Evolutionary conservation across 2,888 invertebrate species (phyloP).

Genomic region (Bibio marci): DNA sequence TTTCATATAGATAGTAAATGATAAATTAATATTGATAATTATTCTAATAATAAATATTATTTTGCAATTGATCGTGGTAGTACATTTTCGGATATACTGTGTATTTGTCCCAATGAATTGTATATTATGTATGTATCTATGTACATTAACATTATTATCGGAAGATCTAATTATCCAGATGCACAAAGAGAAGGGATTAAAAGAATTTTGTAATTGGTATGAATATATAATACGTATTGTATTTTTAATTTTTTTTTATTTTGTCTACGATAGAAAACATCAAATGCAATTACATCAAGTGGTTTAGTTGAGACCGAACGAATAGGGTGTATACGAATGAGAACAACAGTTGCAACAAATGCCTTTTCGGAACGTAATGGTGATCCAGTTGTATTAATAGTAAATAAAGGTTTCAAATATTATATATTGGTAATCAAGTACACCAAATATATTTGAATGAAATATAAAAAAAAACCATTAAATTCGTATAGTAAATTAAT

Average conservation of each 20-base stretch:
- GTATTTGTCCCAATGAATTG: constrained; percentile 70
- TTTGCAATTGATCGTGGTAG: constrained; percentile 98
- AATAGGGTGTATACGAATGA: constrained; percentile 96
- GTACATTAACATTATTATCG: constrained; percentile 82
- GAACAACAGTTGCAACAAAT: constrained; percentile 98
- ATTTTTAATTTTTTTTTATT: too few species aligned
- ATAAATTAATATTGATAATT: too few species aligned
- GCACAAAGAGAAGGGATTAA: constrained; percentile 95
- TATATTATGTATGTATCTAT: too few species aligned
- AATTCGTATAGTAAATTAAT: constrained; percentile 80
- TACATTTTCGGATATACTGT: constrained; percentile 95
- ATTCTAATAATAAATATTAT: constrained; percentile 47
- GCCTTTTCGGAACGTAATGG: constrained; percentile 93
- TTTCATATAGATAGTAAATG: too few species aligned
- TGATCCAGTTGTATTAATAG: constrained; percentile 78
- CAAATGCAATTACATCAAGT: constrained; percentile 39
- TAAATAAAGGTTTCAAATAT: constrained; percentile 86
- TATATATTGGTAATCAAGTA: constrained; percentile 94
- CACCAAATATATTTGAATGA: constrained; percentile 90
- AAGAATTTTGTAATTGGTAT: too few species aligned
- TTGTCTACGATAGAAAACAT: too few species aligned
- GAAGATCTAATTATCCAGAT: constrained; percentile 90
- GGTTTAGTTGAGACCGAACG: constrained; percentile 57
- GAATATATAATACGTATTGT: too few species aligned
- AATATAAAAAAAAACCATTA: constrained; percentile 69